A percentile compares a stretch with the other conserved stretches of the same genome.
Conservation (phyloP, 2,888 invertebrate genomes). For the Asteroscopus sphinx region DNA sequence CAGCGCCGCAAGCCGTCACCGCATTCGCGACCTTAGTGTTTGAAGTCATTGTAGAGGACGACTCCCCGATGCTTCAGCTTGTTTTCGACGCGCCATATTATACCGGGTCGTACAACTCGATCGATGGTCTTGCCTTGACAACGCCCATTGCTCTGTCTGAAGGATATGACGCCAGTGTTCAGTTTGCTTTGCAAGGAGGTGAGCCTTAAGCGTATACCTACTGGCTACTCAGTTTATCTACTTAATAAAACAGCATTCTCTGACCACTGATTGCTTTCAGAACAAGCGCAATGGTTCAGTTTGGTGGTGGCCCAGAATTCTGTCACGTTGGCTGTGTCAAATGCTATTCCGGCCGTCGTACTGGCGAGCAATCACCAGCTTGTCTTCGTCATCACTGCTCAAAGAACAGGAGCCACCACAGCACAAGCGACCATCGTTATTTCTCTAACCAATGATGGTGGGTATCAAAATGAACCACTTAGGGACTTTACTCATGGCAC, state of each 20-base stretch:
- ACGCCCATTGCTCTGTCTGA: conserved; percentile 40
- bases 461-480: not conserved
- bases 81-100: conserved; percentile 53
- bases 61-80: conserved; percentile 27
- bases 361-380: conserved; percentile 53
- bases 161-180: conserved; percentile 54
- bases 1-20: conserved; percentile 39
- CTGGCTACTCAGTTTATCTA: too few relatives aligned
- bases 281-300: conserved; percentile 52
- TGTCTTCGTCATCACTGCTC: conserved; percentile 51
- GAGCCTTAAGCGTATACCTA: not conserved
- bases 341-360: conserved; percentile 51
- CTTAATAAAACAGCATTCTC: too few relatives aligned
- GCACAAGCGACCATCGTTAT: conserved; percentile 57
- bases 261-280: conserved; percentile 8
- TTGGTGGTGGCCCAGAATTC: conserved; percentile 40
- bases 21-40: conserved; percentile 55
- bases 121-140: conserved; percentile 34
- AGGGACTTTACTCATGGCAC: too few relatives aligned
- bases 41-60: conserved; percentile 33
- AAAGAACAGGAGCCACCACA: conserved; percentile 37
- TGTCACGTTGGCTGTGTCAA: conserved; percentile 25
- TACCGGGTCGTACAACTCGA: conserved; percentile 47
- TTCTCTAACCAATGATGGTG: conserved; percentile 16
- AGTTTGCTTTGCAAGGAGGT: conserved; percentile 61